Percentiles rank a stretch among this genome's conserved stretches.
phyloP scores from a whole-genome alignment of 2,888 invertebrate species.

The Ommatoiulus sabulosus region DNA sequence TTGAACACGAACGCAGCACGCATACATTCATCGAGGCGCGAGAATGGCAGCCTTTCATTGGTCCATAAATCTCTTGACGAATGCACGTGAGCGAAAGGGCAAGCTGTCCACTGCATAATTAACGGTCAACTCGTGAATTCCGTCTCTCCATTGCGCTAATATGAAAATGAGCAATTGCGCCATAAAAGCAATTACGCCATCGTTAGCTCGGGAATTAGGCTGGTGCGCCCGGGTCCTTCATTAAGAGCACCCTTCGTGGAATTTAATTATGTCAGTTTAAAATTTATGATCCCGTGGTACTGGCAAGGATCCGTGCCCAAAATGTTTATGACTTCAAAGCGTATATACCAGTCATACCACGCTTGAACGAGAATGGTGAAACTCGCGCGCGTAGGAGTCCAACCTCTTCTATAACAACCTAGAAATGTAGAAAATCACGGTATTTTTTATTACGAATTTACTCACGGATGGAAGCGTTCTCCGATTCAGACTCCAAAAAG shows the following conservation, averaged over 20 bases:
- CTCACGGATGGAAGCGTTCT: not conserved
- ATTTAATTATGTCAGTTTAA: not conserved
- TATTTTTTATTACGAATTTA: not conserved
- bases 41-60: not conserved
- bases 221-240: not conserved
- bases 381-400: not conserved
- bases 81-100: not conserved
- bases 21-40: not conserved
- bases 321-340: not conserved
- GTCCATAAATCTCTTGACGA: not conserved
- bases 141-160: not conserved
- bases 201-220: not conserved
- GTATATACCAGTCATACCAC: too few relatives aligned
- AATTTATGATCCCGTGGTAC: not conserved
- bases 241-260: not conserved
- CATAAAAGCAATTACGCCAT: not conserved
- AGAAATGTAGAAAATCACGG: not conserved
- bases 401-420: not conserved
- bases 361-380: too few relatives aligned
- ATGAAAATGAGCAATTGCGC: not conserved
- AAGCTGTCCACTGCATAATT: conserved; percentile 2
- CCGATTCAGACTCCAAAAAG: not conserved
- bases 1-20: not conserved
- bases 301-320: not conserved
- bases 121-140: not conserved